Evolutionary conservation across 2,797 vertebrate genomes (phyloP), one percentile per base, ranked within the genome.

Genomic region (Adrianichthys oophorus): DNA sequence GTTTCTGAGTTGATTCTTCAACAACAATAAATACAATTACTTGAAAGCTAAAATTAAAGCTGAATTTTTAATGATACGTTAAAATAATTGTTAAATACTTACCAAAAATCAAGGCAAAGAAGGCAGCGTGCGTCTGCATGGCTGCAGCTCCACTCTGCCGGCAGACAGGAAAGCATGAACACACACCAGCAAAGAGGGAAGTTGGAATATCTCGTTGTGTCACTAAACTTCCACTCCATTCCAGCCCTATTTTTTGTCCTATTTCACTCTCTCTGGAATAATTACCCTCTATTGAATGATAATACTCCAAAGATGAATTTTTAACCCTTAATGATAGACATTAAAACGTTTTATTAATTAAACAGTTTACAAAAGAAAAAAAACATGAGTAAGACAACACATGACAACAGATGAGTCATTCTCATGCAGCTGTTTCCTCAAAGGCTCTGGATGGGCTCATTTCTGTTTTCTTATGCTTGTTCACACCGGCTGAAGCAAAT

Each of bases 351-450:
- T 12, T 14, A 29, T 10, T 13, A 44, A 17, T 32, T 18, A 50
- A 0, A 45, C n/a, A 50, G 19, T 2, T 32, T 32, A 3, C 8
- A 32, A 0, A 52, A 1, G 76, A 74, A 80, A 85, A 84, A 44
- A 84, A 53, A 76, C 51, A 68, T 85, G 79, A 85, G 84, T 84
- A 82, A 79, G 69, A 76, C 70, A 50, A 56, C 80, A 70, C 83
- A 86, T 86, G 85, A 85, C 77, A 63, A 19, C 6, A 62, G 12
- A 46, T 88, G 76, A 89, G 73, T 90, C 87, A 90, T 45, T 48
- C 78, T 79, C 86, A 89, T 74, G 83, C 78, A 78, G 56, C 32
- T 56, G 6, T 80, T 88, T 85, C 86, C 84, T 80, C 70, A 75
- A 78, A 76, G 56, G 37, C 29, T 74, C 58, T 52, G 41, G 47